Evolutionary conservation across 2,113 vertebrate genomes (phyloP), one percentile per base, ranked within the genome.

Genomic region (Mobula birostris): DNA sequence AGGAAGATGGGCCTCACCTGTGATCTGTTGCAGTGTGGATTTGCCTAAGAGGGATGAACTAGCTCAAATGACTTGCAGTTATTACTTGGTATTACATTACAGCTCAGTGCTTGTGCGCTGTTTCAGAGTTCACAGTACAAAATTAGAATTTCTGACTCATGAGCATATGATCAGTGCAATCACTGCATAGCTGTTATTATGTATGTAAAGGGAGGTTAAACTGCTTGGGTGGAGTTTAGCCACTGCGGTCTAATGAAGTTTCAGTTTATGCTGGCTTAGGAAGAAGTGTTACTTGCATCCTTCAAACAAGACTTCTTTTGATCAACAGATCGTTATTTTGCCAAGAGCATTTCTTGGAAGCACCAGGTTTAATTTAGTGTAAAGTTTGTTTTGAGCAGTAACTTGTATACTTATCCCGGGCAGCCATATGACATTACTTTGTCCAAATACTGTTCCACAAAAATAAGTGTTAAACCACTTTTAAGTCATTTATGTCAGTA

Each of bases 81-180:
- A 21, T n/a, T 66, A 36, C 14, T 7, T 66, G 63, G 29, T 36
- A 68, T 68, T 91, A 92, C n/a, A 40, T 92, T 92, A 4, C 17
- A 92, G 88, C 32, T 92, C 70, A 7, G n/a, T 70, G 63, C 63
- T 40, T 17, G 32, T 40, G 17, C 11, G 40, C 32, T 66, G 5
- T 40, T 92, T 36, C 88, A 92, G 70, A 92, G 32, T n/a, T 21
- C 24, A 88, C 88, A 36, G 88, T 40, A 72, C 88, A 68, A 92
- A 92, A 72, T 92, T 92, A 92, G 88, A 29, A 72, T 92, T 68
- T 32, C 88, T 92, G 88, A 92, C 66, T 92, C 88, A 92, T 36
- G 88, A 70, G 19, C 66, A 70, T n/a, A 36, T 92, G 88, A 92
- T 40, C 32, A 68, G 7, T 70, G 88, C 32, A 63, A 66, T 40